These are phyloP conservation scores for Drosophila kambysellisi DNA, from an alignment of 2,888 invertebrate species.

Conservation along the genomic window DNA sequence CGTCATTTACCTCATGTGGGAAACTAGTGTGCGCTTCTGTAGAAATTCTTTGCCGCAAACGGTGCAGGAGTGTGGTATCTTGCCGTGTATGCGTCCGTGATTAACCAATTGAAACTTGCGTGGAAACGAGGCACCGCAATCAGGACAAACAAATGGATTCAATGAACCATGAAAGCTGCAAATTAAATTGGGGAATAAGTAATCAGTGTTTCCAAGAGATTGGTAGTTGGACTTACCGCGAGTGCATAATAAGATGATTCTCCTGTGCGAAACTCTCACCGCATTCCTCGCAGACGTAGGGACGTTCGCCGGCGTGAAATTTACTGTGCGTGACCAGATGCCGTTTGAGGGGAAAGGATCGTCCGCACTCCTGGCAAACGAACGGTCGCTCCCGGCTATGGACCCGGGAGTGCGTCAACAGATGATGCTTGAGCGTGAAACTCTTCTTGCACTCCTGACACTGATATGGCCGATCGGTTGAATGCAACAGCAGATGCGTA, in stretches of 20 bases:
- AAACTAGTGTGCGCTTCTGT: constrained; percentile 92
- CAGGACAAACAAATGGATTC: constrained; percentile 96
- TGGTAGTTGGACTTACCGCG: constrained; percentile 76
- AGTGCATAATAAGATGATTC: constrained; percentile 89
- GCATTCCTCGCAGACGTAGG: constrained; percentile 95
- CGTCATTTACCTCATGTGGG: constrained; percentile 90
- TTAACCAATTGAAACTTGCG: constrained; percentile 94
- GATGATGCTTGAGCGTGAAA: constrained; percentile 93
- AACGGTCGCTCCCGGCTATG: constrained; percentile 93
- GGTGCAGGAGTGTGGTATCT: constrained; percentile 92
- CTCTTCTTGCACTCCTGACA: constrained; percentile 95
- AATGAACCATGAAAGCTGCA: constrained; percentile 96
- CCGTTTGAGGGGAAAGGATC: constrained; percentile 92
- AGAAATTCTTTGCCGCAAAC: constrained; percentile 94
- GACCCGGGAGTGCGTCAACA: constrained; percentile 92
- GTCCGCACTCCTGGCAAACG: constrained; percentile 92
- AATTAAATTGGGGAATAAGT: neutral
- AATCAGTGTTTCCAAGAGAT: constrained; percentile 28
- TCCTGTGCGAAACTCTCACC: constrained; percentile 96
- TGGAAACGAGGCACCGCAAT: constrained; percentile 94
- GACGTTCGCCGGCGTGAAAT: constrained; percentile 94
- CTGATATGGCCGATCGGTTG: constrained; percentile 92
- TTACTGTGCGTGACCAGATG: constrained; percentile 94
- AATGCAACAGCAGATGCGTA: constrained; percentile 92
- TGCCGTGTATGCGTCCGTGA: constrained; percentile 92